A percentile compares a stretch with the other conserved stretches of the same genome.
Evolutionary conservation across 2,113 vertebrate genomes (phyloP).

Genomic region (Tragelaphus strepsiceros): DNA sequence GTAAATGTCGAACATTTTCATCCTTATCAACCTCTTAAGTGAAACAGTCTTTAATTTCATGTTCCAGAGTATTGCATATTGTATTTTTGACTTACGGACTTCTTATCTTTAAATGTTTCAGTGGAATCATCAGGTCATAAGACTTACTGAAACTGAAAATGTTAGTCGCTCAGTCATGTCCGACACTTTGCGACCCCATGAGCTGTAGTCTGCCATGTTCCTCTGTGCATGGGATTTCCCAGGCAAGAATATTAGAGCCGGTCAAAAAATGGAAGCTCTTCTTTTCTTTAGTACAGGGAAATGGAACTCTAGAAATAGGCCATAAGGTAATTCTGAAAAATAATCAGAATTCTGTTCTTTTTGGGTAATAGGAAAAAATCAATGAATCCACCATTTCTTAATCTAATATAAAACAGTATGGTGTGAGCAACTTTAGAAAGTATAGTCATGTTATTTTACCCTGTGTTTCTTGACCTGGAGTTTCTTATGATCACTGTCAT

Average conservation of each 20-base stretch:
- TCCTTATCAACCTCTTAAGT: background rate
- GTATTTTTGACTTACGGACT: background rate
- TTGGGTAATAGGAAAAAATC: background rate
- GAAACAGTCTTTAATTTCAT: background rate
- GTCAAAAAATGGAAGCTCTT: background rate
- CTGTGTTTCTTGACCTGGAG: background rate
- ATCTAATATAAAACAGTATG: background rate
- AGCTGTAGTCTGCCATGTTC: background rate
- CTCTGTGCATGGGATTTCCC: background rate
- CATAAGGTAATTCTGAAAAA: background rate
- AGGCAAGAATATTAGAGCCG: background rate
- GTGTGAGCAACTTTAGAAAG: background rate
- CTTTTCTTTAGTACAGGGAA: background rate
- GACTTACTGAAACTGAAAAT: background rate
- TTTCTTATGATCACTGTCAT: background rate
- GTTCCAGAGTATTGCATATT: background rate
- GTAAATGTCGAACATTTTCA: background rate
- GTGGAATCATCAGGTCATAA: background rate
- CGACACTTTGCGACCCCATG: accelerated
- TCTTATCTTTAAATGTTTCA: background rate
- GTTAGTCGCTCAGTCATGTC: background rate
- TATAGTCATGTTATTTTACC: background rate
- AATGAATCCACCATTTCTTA: background rate
- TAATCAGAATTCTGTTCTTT: background rate
- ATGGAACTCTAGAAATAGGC: background rate